Evolutionary conservation across 2,888 invertebrate genomes (phyloP).

Genomic region (Rhagophthalmus giganteus): DNA sequence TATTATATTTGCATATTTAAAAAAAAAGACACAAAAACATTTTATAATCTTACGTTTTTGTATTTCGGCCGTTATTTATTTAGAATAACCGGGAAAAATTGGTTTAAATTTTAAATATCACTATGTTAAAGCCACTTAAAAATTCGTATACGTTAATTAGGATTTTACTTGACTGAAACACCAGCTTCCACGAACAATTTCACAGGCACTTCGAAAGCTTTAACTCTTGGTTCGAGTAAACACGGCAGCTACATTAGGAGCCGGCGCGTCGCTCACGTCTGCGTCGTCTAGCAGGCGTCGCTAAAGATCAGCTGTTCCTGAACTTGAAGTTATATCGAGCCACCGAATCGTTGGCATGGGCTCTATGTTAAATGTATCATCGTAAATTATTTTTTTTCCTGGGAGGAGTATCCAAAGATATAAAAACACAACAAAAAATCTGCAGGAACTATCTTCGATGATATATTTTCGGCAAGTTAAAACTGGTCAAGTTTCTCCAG

Average conservation of each 20-base stretch:
- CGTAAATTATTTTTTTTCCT: neutral
- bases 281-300: slow-evolving; percentile 45
- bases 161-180: slow-evolving; percentile 16
- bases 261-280: slow-evolving; percentile 45
- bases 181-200: slow-evolving; percentile 13
- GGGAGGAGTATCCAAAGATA: too few species aligned
- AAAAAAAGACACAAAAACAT: too few species aligned
- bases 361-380: neutral
- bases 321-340: slow-evolving; percentile 20
- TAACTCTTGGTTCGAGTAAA: slow-evolving; percentile 36
- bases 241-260: slow-evolving; percentile 34
- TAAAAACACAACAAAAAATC: too few species aligned
- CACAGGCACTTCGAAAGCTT: slow-evolving; percentile 24
- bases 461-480: too few species aligned
- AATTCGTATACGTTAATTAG: slow-evolving; percentile 23
- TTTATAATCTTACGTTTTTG: too few species aligned
- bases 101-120: slow-evolving; percentile 1
- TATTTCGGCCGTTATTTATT: too few species aligned
- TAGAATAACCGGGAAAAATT: too few species aligned
- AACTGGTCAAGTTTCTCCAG: too few species aligned
- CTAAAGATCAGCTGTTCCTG: slow-evolving; percentile 44
- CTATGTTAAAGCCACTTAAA: slow-evolving; percentile 21
- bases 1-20: too few species aligned
- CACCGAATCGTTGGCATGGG: neutral
- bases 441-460: too few species aligned